These are phyloP conservation scores for Coronaproctus castanopsis DNA, from an alignment of 2,888 invertebrate species.

Conservation along the genomic window DNA sequence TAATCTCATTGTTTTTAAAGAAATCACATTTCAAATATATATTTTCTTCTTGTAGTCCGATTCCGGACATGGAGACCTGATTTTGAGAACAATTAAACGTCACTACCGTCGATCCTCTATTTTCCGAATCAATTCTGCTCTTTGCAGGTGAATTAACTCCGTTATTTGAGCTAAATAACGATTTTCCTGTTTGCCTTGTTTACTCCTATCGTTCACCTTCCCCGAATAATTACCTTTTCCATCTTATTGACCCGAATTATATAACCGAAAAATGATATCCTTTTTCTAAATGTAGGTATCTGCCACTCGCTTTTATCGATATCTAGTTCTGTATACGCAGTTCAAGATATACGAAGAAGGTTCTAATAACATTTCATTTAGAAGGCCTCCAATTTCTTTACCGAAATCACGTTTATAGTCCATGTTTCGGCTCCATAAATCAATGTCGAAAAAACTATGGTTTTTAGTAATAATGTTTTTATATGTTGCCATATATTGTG, in stretches of 20 bases:
- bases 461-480: not conserved
- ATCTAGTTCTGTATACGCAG: not conserved
- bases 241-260: not conserved
- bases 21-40: not conserved
- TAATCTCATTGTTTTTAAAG: no score
- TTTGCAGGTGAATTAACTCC: not conserved
- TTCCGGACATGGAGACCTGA: not conserved
- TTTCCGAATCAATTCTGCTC: not conserved
- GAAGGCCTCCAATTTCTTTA: not conserved
- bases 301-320: not conserved
- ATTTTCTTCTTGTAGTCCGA: not conserved
- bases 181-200: not conserved
- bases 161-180: not conserved
- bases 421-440: not conserved
- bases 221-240: not conserved
- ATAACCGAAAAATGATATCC: not conserved
- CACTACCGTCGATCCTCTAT: not conserved
- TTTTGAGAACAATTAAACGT: not conserved
- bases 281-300: not conserved
- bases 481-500: not conserved
- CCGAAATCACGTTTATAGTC: not conserved
- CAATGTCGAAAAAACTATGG: not conserved
- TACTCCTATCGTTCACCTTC: not conserved
- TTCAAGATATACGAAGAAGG: not conserved
- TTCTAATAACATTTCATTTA: not conserved